phyloP scores from a whole-genome alignment of 2,113 vertebrate species.

The Ceratotherium simum region DNA sequence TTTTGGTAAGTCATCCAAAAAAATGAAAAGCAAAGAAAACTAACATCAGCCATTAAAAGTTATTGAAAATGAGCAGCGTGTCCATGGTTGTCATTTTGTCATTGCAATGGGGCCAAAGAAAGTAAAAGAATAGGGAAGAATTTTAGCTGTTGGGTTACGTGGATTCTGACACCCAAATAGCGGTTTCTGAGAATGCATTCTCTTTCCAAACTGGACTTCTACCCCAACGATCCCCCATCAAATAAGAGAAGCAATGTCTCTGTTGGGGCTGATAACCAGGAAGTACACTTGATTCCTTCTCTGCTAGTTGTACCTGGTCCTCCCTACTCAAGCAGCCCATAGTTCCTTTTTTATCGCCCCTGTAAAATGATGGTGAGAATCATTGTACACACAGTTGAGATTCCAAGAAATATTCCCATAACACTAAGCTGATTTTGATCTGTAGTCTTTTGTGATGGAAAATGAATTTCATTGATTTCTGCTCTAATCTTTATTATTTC shows the following conservation, averaged over 20 bases:
- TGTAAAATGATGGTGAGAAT: background rate
- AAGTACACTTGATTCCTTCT: background rate
- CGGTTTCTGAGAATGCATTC: background rate
- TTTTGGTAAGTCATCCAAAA: background rate
- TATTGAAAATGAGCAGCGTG: background rate
- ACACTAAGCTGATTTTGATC: background rate
- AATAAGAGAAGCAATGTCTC: background rate
- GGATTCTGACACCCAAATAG: background rate
- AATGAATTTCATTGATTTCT: slow-evolving; percentile 4
- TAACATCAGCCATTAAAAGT: background rate
- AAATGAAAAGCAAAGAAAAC: background rate
- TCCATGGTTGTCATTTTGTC: background rate
- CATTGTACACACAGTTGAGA: background rate
- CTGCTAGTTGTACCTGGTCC: rapidly evolving
- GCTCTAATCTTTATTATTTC: background rate
- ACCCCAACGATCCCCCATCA: background rate
- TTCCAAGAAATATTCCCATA: background rate
- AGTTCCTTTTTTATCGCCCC: background rate
- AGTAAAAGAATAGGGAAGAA: background rate
- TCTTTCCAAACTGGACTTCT: background rate
- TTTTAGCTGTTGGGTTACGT: background rate
- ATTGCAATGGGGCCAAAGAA: background rate
- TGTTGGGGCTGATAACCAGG: background rate
- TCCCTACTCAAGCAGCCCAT: background rate
- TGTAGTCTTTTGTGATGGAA: slow-evolving; percentile 43